Base-by-base conservation (phyloP, 1,140 invertebrate genomes). In the Brachionus manjavacas region DNA sequence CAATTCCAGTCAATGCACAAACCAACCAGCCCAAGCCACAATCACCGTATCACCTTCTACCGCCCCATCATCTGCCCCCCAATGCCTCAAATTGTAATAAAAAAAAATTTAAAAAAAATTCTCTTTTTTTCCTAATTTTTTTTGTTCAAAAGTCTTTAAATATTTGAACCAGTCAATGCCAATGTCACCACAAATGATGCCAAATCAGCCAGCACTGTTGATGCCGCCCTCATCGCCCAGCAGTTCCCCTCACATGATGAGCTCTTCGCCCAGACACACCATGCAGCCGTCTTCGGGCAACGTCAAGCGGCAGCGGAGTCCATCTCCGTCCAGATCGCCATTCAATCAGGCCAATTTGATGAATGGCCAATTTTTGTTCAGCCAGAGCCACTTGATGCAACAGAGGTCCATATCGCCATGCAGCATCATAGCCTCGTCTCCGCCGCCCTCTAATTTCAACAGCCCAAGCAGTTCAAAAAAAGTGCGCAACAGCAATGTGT, bases 331-430 rank as follows among this genome's bases (percentile, higher is more conserved):
- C 16, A 35, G 43, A 14, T 76, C 72, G 20, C 72, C 72, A 12
- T 49, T 49, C 25, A 23, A 28, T 52, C 72, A 76, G 20, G 1
- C 41, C 16, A 76, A 49, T 49, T 8, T 76, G 11, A 25, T 76
- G 16, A 43, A 49, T 28, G 52, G 49, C 46, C 72, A 76, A 76
- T 76, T 76, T 25, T 35, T 76, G 23, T 49, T 76, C 41, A 76
- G 31, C 49, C 72, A 76, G 49, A 76, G 23, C 25, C 72, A 76
- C 6, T 23, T 76, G n/a, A 76, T 76, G 72, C 72, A 76, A 3
- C 72, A 76, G 49, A 23, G 41, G 41, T 31, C 72, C 0, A 76
- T 76, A 20, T 76, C 72, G 9, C 72, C 72, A 35, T 43, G 41
- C 41, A 31, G 16, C 46, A 76, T 76, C 4, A 76, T 76, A 25